Base-by-base conservation (phyloP, 2,888 invertebrate genomes). In the Xylota sylvarum region DNA sequence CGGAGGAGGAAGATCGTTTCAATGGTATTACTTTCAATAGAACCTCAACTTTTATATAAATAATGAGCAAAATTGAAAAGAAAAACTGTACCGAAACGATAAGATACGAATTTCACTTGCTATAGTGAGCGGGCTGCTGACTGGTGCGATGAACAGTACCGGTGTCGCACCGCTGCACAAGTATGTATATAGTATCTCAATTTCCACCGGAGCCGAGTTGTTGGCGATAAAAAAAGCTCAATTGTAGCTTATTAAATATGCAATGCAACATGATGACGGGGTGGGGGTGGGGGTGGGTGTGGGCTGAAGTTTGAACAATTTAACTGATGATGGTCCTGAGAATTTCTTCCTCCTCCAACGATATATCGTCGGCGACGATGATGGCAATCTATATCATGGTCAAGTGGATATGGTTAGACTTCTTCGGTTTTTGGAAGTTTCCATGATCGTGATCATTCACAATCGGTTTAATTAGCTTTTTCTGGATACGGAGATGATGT, bases 21-120 rank as follows among this genome's bases (percentile, higher is more conserved):
- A 81, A 85, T 85, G 85, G 65, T 58, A 72, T 58, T 35, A 60
- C 72, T 72, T 85, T 72, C 76, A 32, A 72, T 67, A 81, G 81
- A 85, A 85, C 76, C 52, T 72, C 76, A 69, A 85, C 81, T 85
- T 85, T 85, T 85, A 85, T 85, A 85, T 58, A 65, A 50, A 70
- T 69, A 46, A 14, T 23, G 35, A 70, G 10, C 56, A 19, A 56
- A 9, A 55, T 2, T 14, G 37, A 55, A 43, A 43, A 70, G 30
- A 78, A 78, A 50, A 43, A 60, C 62, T 12, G 30, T 62, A 72
- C 27, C 78, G 50, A 56, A 58, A 37, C 72, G 84, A 80, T 79
- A 79, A 84, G 79, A 64, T 74, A 50, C 14, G 12, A 58, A 67
- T 30, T 37, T 52, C 17, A 50, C 35, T 40, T 43, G 52, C 60